A percentile compares a stretch with the other conserved stretches of the same genome.
phyloP scores from a whole-genome alignment of 37 sponge, comb jelly and placozoan genomes.

The Dysidea cf. avara region DNA sequence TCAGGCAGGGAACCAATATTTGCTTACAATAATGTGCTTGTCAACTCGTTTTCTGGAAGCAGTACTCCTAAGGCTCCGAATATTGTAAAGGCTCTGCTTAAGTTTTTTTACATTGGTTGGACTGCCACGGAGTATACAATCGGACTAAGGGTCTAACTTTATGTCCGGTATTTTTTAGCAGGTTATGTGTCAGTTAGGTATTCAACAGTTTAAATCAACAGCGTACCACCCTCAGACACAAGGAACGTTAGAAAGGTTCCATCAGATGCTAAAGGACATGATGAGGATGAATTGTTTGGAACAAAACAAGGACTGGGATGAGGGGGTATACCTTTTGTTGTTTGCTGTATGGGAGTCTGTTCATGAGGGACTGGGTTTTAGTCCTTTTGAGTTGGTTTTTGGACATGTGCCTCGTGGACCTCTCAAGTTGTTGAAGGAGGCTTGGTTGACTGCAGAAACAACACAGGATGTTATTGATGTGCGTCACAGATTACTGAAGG shows the following conservation, averaged over 20 bases:
- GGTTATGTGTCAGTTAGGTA: slow-evolving; percentile 20
- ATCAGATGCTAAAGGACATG: no score
- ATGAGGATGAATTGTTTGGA: no score
- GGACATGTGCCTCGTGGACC: slow-evolving; percentile 44
- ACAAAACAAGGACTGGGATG: no score
- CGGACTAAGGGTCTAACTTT: slow-evolving; percentile 60
- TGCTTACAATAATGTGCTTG: slow-evolving; percentile 56
- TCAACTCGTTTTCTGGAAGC: slow-evolving; percentile 68
- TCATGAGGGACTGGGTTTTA: slow-evolving; percentile 45
- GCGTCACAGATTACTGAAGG: slow-evolving; percentile 6
- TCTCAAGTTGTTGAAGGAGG: slow-evolving; percentile 44
- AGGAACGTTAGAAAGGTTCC: slow-evolving; percentile 35
- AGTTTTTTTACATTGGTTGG: slow-evolving; percentile 45
- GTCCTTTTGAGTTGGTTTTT: slow-evolving; percentile 66
- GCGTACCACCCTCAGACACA: slow-evolving; percentile 51
- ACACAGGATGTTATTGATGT: slow-evolving; percentile 19
- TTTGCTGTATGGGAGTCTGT: slow-evolving; percentile 65
- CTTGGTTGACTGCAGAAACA: slow-evolving; percentile 22
- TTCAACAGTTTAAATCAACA: slow-evolving; percentile 25
- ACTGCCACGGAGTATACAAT: slow-evolving; percentile 51
- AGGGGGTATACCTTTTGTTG: slow-evolving; percentile 34
- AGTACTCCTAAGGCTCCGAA: slow-evolving; percentile 40
- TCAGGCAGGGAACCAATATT: slow-evolving; percentile 31
- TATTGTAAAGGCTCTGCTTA: slow-evolving; percentile 50
- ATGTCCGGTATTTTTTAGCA: slow-evolving; percentile 67